A percentile compares a stretch with the other conserved stretches of the same genome.
Evolutionary conservation across 2,113 vertebrate species (phyloP).

Genomic region (Coregonus clupeaformis): DNA sequence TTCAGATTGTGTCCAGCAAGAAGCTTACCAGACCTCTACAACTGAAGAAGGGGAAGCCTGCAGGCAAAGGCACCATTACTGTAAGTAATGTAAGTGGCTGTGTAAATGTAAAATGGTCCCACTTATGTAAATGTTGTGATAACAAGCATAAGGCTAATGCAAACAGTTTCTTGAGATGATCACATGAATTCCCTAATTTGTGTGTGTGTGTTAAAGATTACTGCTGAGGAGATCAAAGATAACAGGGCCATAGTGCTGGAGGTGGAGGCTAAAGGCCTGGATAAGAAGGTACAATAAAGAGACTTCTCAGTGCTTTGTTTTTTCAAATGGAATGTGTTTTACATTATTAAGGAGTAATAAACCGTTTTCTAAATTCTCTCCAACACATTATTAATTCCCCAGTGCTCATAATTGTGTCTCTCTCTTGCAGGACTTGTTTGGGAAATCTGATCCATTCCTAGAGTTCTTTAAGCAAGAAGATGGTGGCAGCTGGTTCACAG

Average conservation of each 20-base stretch:
- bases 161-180: background rate
- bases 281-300: conserved; percentile 82
- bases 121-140: background rate
- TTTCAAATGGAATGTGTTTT: no score
- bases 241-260: conserved; percentile 82
- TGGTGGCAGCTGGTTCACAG: conserved; percentile 86
- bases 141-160: background rate
- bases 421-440: conserved; percentile 83
- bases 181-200: background rate
- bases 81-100: conserved; percentile 53
- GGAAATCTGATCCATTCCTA: conserved; percentile 91
- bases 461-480: conserved; percentile 84
- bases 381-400: background rate
- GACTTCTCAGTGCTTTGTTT: no score
- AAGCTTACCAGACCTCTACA: conserved; percentile 81
- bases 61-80: conserved; percentile 85
- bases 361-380: background rate
- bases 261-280: conserved; percentile 83
- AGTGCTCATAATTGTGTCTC: background rate
- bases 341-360: no score
- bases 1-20: conserved; percentile 87
- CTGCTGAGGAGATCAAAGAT: conserved; percentile 89
- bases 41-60: conserved; percentile 86
- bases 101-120: background rate
- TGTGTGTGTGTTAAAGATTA: conserved; percentile 70